Percentiles rank a stretch among this genome's conserved stretches.
These are phyloP conservation scores for Drosophila kohkoa DNA, from an alignment of 1,140 invertebrate genomes.

Conservation along the genomic window DNA sequence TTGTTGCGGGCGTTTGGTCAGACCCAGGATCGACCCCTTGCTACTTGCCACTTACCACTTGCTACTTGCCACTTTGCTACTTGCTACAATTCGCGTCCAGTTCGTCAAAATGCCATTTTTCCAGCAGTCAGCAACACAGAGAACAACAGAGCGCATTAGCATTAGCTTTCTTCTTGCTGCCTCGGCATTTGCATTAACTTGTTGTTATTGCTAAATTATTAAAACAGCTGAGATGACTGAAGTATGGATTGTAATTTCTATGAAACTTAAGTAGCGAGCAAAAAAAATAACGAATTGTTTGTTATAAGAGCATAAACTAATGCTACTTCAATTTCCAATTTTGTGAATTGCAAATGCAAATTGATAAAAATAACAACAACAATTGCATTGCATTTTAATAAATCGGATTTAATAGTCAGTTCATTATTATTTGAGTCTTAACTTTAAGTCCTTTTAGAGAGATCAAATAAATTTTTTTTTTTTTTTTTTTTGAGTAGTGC, in stretches of 20 bases:
- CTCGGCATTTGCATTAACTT: conserved; percentile 39
- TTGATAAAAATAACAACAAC: background rate
- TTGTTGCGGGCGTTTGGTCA: background rate
- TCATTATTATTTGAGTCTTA: background rate
- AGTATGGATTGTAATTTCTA: conserved; percentile 37
- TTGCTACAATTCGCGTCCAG: background rate
- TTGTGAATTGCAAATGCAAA: background rate
- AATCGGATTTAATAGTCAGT: background rate
- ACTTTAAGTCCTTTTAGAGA: no score
- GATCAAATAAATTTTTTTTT: no score
- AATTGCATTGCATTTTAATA: background rate
- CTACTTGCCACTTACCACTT: background rate
- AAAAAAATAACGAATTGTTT: background rate
- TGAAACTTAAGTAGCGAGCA: background rate
- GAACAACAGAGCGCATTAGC: conserved; percentile 29
- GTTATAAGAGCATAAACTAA: background rate
- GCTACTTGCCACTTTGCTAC: conserved; percentile 3
- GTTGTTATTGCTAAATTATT: conserved; percentile 50
- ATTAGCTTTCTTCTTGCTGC: conserved; percentile 18
- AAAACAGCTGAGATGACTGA: conserved; percentile 33
- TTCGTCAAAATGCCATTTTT: conserved; percentile 33
- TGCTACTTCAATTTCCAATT: background rate
- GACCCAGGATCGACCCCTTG: conserved; percentile 17
- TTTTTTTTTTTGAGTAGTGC: background rate
- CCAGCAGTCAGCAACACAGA: conserved; percentile 28